Percentiles rank a stretch among this genome's conserved stretches.
Evolutionary conservation across 2,888 invertebrate species (phyloP).

Genomic region (Horisme vitalbata): DNA sequence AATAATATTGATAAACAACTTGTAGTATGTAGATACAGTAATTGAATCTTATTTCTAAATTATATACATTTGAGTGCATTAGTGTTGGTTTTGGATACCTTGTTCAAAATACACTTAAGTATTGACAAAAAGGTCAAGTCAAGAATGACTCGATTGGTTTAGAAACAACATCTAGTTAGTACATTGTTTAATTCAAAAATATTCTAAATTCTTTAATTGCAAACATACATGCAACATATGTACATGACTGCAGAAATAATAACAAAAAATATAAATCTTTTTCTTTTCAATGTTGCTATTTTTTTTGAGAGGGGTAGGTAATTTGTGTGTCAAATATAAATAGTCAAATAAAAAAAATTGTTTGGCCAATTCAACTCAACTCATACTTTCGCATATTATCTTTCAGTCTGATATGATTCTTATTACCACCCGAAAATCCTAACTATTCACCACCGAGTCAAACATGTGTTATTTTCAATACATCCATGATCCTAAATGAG

Average conservation of each 20-base stretch:
- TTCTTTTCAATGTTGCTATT: not conserved
- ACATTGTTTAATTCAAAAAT: no score
- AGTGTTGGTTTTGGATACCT: slow-evolving; percentile 19
- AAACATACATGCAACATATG: no score
- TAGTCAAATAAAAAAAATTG: slow-evolving; percentile 5
- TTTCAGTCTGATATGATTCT: slow-evolving; percentile 13
- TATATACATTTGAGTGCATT: slow-evolving; percentile 31
- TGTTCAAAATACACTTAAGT: not conserved
- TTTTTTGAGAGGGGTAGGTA: not conserved
- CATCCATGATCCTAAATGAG: no score
- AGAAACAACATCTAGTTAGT: not conserved
- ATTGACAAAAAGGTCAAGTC: not conserved
- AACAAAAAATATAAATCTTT: no score
- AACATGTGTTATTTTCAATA: no score
- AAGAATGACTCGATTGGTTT: no score
- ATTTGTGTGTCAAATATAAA: not conserved
- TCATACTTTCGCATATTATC: slow-evolving; percentile 1
- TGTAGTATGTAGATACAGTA: slow-evolving; percentile 46
- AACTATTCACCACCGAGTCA: no score
- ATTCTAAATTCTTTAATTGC: no score
- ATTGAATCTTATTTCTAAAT: slow-evolving; percentile 30
- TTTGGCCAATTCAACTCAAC: slow-evolving; percentile 7
- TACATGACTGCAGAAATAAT: no score
- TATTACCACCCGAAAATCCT: no score
- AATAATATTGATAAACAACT: slow-evolving; percentile 34